These are phyloP conservation scores for Cybosia mesomella DNA, from an alignment of 2,888 invertebrate species.

Conservation along the genomic window DNA sequence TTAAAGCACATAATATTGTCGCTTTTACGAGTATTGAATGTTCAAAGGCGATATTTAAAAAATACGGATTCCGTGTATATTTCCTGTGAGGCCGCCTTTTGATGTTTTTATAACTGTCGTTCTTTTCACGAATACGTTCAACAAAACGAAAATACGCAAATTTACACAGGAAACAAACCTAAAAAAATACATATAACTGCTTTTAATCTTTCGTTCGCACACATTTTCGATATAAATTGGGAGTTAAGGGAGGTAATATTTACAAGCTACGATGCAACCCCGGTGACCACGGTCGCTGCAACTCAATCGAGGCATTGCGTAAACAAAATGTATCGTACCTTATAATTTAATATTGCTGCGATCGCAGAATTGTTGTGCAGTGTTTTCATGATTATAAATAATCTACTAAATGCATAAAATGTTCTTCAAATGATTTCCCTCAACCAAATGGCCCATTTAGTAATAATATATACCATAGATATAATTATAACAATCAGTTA, in stretches of 20 bases:
- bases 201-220: background rate
- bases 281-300: background rate
- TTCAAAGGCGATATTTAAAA: slow-evolving; percentile 41
- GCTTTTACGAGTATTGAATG: slow-evolving; percentile 33
- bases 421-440: no score
- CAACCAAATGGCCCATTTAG: no score
- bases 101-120: slow-evolving; percentile 17
- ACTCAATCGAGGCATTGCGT: background rate
- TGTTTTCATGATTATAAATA: no score
- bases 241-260: background rate
- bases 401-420: no score
- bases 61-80: slow-evolving; percentile 24
- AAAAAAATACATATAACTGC: background rate
- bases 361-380: no score
- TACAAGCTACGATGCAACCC: background rate
- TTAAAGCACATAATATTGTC: slow-evolving; percentile 41
- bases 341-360: background rate
- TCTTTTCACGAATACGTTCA: slow-evolving; percentile 3
- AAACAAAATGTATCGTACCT: background rate
- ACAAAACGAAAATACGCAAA: background rate
- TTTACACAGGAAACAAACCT: background rate
- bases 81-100: slow-evolving; percentile 20
- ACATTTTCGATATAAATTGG: background rate
- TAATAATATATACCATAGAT: no score
- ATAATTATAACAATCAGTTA: no score